Evolutionary conservation across 2,888 invertebrate species (phyloP).

Genomic region (Anthophora plumipes): DNA sequence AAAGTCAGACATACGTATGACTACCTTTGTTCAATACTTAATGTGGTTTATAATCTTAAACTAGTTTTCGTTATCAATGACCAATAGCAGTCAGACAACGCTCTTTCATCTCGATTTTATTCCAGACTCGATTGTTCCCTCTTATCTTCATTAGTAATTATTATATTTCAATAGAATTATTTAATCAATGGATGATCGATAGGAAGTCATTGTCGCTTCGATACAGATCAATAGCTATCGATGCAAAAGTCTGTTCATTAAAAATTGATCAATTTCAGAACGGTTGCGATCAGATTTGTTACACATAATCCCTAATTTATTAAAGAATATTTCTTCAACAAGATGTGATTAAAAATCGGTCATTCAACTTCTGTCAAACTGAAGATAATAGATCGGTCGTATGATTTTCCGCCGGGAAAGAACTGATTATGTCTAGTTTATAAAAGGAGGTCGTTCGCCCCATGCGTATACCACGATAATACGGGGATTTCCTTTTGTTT

Average conservation of each 20-base stretch:
- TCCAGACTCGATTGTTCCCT: not conserved
- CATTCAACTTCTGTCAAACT: constrained; percentile 3
- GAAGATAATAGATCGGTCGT: not conserved
- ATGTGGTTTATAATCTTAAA: not conserved
- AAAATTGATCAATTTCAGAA: not conserved
- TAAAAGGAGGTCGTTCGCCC: constrained; percentile 15
- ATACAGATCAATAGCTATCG: not conserved
- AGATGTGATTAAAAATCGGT: not conserved
- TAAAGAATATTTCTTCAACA: not conserved
- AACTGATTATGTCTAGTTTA: not conserved
- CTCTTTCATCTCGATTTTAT: not conserved
- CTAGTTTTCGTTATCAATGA: not conserved
- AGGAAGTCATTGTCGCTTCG: not conserved
- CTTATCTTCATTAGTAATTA: not conserved
- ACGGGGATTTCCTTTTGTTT: not conserved
- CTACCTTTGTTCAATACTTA: not conserved
- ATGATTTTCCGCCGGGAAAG: constrained; percentile 12
- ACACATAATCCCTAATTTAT: not conserved
- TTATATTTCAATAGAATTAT: not conserved
- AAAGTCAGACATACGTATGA: not conserved
- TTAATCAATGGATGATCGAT: not conserved
- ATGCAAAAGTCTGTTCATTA: not conserved
- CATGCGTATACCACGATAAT: not conserved
- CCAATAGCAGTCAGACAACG: too few species aligned
- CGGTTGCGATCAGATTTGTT: too few species aligned